A percentile compares a stretch with the other conserved stretches of the same genome.
These are phyloP conservation scores for Caenorhabditis macrosperma DNA, from an alignment of 2,888 invertebrate genomes.

Conservation along the genomic window DNA sequence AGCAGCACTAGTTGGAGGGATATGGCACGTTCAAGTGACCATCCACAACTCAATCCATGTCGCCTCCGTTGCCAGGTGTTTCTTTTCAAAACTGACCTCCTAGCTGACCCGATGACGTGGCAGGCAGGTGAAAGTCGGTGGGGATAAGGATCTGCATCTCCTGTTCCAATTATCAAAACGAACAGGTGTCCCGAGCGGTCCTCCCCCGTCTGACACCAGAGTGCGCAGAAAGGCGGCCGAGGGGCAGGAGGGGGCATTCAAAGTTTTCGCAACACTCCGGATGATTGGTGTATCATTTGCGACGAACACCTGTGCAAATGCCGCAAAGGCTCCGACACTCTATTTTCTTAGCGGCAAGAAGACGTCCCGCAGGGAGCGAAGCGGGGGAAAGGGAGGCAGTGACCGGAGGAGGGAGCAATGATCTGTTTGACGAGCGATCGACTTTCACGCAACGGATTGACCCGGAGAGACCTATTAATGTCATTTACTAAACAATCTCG, in stretches of 20 bases:
- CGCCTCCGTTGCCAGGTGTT: conserved; percentile 24
- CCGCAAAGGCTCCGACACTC: conserved; percentile 20
- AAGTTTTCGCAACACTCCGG: conserved; percentile 50
- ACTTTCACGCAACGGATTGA: conserved; percentile 44
- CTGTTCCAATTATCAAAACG: conserved; percentile 31
- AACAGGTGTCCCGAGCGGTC: conserved; percentile 28
- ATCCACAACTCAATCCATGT: conserved; percentile 17
- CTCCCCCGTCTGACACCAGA: not conserved
- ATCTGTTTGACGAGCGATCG: conserved; percentile 51
- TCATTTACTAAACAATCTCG: conserved; percentile 40
- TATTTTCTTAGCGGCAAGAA: conserved; percentile 9
- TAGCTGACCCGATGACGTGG: conserved; percentile 26
- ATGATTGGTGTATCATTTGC: conserved; percentile 56
- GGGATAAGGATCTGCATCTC: conserved; percentile 32
- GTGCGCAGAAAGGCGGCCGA: conserved; percentile 5
- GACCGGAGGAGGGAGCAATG: conserved; percentile 9
- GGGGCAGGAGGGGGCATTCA: not conserved
- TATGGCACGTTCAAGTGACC: conserved; percentile 22
- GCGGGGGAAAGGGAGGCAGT: not conserved
- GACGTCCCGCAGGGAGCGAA: conserved; percentile 42
- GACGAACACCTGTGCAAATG: conserved; percentile 52
- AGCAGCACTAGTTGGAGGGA: conserved; percentile 1
- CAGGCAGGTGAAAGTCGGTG: conserved; percentile 36
- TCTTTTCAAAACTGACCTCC: conserved; percentile 30
- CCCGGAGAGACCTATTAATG: conserved; percentile 38